Evolutionary conservation across 2,797 vertebrate species (phyloP), one percentile per base, ranked within the genome.

Genomic region (Smutsia gigantea): DNA sequence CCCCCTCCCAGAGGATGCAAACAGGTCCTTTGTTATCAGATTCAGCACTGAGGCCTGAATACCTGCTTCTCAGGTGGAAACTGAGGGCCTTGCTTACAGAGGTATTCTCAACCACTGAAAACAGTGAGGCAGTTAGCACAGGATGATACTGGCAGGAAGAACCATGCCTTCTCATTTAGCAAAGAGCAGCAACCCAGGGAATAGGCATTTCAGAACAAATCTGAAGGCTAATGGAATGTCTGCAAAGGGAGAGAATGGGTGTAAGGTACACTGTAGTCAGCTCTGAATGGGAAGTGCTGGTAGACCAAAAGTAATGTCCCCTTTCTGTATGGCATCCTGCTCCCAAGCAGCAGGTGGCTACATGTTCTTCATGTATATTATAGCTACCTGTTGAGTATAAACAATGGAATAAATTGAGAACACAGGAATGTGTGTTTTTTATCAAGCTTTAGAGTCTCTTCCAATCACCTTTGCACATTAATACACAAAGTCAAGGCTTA

Each of bases 201-300:
- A 78, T 69, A 66, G 78, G 51, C 25, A n/a, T 90, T 87, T 96
- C 68, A 85, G 63, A 71, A 74, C 21, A 59, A 81, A 59, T 88
- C 51, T 89, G 89, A 92, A 94, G 84, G 87, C 77, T 59, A 90
- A 23, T 53, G 42, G 87, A 66, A 91, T 96, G 93, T 88, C 72
- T 94, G 57, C 42, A 75, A 63, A 72, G 57, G 72, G 37, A 97
- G 11, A 61, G 27, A 75, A 79, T 59, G 72, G 64, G 25, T 85
- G 31, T 49, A 74, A 91, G 68, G 18, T 29, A 0, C 37, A 11
- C 27, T n/a, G 1, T 14, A 27, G 46, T 90, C 75, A 82, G 79
- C 46, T 42, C 29, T 53, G 71, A 87, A 34, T 39, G 23, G 81
- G 46, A 74, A n/a, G 2, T 79, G 78, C 69, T 89, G 51, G 46